phyloP scores from a whole-genome alignment of 2,113 vertebrate genomes.

The Trogon melanurus region DNA sequence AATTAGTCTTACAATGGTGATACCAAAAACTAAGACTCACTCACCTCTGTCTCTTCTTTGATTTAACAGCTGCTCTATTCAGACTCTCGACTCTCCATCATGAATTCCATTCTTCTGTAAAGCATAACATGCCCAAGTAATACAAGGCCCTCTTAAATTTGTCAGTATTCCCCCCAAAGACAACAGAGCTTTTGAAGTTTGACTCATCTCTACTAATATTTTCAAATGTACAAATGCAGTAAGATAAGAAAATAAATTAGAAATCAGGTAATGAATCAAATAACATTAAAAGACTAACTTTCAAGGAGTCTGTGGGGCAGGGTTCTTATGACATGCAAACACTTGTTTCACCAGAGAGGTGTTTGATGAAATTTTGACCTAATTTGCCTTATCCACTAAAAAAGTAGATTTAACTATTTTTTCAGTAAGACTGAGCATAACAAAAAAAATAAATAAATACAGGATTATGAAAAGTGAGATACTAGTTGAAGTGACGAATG shows the following conservation, averaged over 20 bases:
- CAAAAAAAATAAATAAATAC: background rate
- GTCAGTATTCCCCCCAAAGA: background rate
- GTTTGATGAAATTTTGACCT: background rate
- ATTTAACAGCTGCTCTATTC: background rate
- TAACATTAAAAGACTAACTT: background rate
- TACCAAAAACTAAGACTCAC: background rate
- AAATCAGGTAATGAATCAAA: background rate
- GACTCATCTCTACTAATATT: background rate
- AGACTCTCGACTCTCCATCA: background rate
- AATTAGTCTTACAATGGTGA: background rate
- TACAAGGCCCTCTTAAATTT: background rate
- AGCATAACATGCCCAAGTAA: background rate
- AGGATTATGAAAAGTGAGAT: background rate
- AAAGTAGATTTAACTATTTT: background rate
- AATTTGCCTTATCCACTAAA: background rate
- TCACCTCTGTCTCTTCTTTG: background rate
- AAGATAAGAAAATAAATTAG: background rate
- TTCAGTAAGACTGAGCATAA: background rate
- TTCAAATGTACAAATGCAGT: background rate
- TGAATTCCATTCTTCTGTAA: background rate
- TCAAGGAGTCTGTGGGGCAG: fast-evolving
- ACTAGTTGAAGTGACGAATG: background rate
- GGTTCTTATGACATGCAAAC: background rate
- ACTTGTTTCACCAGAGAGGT: background rate
- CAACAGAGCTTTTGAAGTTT: background rate